Evolutionary conservation across 2,888 invertebrate species (phyloP).

Genomic region (Lasius fuliginosus): DNA sequence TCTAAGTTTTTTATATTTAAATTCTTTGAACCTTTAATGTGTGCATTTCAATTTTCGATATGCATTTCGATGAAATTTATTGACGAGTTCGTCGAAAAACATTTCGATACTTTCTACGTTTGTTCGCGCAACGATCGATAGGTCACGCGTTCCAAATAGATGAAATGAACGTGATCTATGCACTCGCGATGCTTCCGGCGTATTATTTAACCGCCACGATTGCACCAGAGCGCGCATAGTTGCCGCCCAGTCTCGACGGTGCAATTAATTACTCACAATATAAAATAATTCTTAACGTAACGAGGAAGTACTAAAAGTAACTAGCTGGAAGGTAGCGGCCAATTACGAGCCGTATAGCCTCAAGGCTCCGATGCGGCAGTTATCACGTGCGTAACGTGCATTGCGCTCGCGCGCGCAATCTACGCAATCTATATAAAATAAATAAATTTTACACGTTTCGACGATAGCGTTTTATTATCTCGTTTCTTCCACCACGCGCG

Average conservation of each 20-base stretch:
- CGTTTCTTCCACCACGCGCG: neutral
- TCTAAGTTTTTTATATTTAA: neutral
- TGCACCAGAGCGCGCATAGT: constrained; percentile 36
- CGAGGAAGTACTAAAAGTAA: constrained; percentile 67
- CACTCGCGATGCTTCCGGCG: constrained; percentile 17
- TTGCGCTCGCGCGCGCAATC: neutral
- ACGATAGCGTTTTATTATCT: neutral
- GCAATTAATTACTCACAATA: constrained; percentile 65
- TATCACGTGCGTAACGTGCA: constrained; percentile 26
- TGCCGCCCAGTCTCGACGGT: neutral
- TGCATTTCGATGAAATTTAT: neutral
- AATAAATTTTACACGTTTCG: constrained; percentile 32
- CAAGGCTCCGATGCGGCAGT: neutral
- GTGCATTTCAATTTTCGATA: neutral
- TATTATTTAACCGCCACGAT: constrained; percentile 47
- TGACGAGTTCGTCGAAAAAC: neutral
- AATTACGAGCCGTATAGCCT: constrained; percentile 24
- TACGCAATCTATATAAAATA: neutral
- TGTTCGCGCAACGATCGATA: neutral
- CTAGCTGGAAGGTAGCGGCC: constrained; percentile 28
- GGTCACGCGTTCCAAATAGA: constrained; percentile 17
- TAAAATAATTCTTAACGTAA: constrained; percentile 63
- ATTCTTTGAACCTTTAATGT: neutral
- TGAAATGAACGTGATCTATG: constrained; percentile 19
- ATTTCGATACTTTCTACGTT: neutral